These are phyloP conservation scores for Gerris lacustris DNA, from an alignment of 2,888 invertebrate genomes.

Conservation along the genomic window DNA sequence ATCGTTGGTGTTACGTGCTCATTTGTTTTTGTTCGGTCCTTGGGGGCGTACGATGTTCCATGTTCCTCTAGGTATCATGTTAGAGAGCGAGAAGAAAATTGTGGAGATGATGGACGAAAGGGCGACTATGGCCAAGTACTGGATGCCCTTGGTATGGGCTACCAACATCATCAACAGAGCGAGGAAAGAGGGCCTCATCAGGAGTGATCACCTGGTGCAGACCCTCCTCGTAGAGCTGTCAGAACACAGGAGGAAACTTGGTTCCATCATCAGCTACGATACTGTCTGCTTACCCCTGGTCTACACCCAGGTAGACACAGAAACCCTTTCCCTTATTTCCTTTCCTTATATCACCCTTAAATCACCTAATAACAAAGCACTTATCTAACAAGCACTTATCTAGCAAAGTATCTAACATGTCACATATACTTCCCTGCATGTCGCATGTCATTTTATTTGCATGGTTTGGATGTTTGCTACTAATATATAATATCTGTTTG, in stretches of 20 bases:
- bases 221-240: conserved; percentile 79
- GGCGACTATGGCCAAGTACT: conserved; percentile 78
- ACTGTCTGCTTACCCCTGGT: conserved; percentile 85
- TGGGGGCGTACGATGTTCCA: too few relatives aligned
- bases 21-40: too few relatives aligned
- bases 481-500: too few relatives aligned
- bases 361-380: too few relatives aligned
- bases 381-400: not conserved
- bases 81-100: conserved; percentile 82
- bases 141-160: conserved; percentile 91
- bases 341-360: not conserved
- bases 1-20: too few relatives aligned
- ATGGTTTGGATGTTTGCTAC: too few relatives aligned
- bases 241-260: conserved; percentile 70
- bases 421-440: too few relatives aligned
- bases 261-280: conserved; percentile 77
- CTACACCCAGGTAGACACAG: conserved; percentile 65
- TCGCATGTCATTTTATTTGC: too few relatives aligned
- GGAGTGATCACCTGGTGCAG: conserved; percentile 84
- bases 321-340: conserved; percentile 16
- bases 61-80: conserved; percentile 56
- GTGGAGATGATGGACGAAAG: conserved; percentile 82
- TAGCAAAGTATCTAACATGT: not conserved
- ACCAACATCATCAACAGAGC: conserved; percentile 83
- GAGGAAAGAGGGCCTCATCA: conserved; percentile 68